These are phyloP conservation scores for Ramazzottius varieornatus DNA, from an alignment of 2,888 invertebrate genomes.

Conservation along the genomic window DNA sequence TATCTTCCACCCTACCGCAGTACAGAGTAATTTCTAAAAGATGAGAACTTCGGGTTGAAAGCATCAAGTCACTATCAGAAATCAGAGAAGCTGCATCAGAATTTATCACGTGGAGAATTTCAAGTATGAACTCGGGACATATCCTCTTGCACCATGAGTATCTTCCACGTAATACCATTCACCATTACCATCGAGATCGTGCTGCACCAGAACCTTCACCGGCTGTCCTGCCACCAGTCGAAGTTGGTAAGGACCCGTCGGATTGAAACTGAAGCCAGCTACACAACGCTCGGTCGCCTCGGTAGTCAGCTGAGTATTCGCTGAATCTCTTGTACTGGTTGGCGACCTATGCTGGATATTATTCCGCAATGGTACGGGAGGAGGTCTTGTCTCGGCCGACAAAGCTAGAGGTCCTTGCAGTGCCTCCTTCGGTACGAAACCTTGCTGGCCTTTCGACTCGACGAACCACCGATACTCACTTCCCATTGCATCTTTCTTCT, in stretches of 20 bases:
- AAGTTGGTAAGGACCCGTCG: background rate
- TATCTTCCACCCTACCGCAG: too few species aligned
- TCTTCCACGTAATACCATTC: background rate
- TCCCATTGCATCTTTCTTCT: constrained; percentile 65
- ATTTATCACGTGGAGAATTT: background rate
- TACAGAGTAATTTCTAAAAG: too few species aligned
- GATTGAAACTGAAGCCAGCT: background rate
- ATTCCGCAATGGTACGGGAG: background rate
- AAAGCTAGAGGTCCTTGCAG: background rate
- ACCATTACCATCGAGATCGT: background rate
- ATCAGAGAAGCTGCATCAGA: too few species aligned
- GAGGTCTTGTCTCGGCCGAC: background rate
- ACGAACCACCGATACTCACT: background rate
- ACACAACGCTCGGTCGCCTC: background rate
- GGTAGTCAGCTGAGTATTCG: background rate
- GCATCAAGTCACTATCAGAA: too few species aligned
- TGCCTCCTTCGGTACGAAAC: background rate
- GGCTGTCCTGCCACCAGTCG: background rate
- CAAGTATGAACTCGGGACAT: background rate
- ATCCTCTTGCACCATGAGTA: background rate
- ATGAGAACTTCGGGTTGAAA: too few species aligned
- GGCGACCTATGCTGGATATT: too few species aligned
- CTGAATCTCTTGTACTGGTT: background rate
- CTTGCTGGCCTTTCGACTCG: background rate
- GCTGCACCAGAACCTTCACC: background rate